These are phyloP conservation scores for Lithobates sylvaticus DNA, from an alignment of 2,797 vertebrate genomes.

Conservation along the genomic window DNA sequence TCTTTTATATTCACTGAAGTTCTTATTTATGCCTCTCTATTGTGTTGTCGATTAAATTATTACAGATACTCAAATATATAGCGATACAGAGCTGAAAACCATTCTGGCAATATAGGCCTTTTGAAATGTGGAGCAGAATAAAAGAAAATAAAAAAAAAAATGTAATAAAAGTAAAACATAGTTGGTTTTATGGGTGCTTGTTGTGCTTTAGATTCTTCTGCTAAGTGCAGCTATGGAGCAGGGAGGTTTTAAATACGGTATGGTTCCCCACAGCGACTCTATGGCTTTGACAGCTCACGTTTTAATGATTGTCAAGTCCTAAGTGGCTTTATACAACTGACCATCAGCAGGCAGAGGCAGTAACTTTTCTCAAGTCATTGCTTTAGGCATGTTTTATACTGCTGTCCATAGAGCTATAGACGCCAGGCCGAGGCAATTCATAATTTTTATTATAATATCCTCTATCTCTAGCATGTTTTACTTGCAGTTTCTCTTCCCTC, in stretches of 20 bases:
- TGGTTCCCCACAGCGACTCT: neutral
- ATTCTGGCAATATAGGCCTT: conserved; percentile 1
- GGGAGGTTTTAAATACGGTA: neutral
- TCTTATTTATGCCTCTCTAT: conserved; percentile 64
- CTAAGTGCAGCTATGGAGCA: neutral
- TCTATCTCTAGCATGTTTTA: neutral
- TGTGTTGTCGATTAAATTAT: conserved; percentile 68
- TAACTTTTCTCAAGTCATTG: neutral
- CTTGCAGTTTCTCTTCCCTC: neutral
- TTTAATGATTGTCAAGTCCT: conserved; percentile 1
- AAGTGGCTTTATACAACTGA: conserved; percentile 9
- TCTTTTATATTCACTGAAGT: conserved; percentile 66
- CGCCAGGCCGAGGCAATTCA: neutral
- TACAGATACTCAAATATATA: conserved; percentile 62
- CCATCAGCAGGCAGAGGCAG: neutral
- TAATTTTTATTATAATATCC: neutral
- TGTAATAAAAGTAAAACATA: conserved; percentile 15
- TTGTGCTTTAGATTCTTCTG: neutral
- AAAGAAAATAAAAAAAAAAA: neutral
- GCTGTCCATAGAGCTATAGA: neutral
- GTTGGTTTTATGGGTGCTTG: neutral
- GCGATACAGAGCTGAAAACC: conserved; percentile 1
- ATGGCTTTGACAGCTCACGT: neutral
- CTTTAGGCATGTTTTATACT: neutral
- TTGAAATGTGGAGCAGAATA: neutral